A percentile compares a stretch with the other conserved stretches of the same genome.
Evolutionary conservation across 2,797 vertebrate species (phyloP).

Genomic region (Diceros bicornis): DNA sequence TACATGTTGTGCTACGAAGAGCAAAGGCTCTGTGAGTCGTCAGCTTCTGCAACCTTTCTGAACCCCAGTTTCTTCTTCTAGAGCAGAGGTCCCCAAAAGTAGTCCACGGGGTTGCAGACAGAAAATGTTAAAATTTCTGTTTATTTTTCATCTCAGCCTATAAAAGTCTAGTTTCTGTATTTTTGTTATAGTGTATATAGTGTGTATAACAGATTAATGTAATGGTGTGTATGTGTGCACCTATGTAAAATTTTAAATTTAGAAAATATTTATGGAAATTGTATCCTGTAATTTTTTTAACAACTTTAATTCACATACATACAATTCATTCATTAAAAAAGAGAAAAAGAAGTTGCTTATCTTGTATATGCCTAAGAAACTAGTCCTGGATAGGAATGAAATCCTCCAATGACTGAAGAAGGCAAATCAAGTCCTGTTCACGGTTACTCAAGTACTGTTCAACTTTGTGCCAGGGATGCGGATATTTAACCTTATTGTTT

Average conservation of each 20-base stretch:
- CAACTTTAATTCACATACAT: neutral
- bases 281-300: neutral
- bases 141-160: neutral
- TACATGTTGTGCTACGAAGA: too few species aligned
- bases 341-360: neutral
- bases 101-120: neutral
- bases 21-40: neutral
- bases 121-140: neutral
- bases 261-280: neutral
- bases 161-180: neutral
- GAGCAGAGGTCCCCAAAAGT: neutral
- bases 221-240: neutral
- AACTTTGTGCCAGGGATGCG: neutral
- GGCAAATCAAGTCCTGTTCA: neutral
- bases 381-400: neutral
- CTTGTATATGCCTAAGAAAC: neutral
- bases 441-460: neutral
- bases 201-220: neutral
- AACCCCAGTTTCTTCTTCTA: neutral
- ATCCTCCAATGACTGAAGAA: neutral
- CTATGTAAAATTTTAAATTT: neutral
- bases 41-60: neutral
- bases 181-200: neutral
- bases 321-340: neutral
- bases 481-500: slow-evolving; percentile 11